Base-by-base conservation (phyloP, 1,140 invertebrate species). In the Drosophila tani region DNA sequence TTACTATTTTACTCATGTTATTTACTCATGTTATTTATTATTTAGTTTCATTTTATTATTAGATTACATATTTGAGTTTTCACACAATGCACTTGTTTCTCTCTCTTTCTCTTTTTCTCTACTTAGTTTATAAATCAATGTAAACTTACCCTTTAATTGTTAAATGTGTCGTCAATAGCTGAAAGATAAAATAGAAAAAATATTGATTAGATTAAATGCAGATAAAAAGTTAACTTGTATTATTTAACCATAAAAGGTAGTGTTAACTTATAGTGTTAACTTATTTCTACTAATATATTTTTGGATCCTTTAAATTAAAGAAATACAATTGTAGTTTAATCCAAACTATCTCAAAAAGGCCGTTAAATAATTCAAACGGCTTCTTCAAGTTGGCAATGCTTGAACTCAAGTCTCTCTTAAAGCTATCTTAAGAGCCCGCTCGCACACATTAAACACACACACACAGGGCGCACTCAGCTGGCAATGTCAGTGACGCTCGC, bases 71-170 rank as follows among this genome's bases (percentile, higher is more conserved):
- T n/a, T n/a, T n/a, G n/a, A n/a, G n/a, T n/a, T n/a, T n/a, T n/a
- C n/a, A 21, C 21, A 1, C 4, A 2, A 17, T 46, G 45, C 75
- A 82, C 76, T 87, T 80, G 83, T 83, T 86, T 80, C 75, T 71
- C 56, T 73, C 24, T 57, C 40, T 73, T 35, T 29, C n/a, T 15
- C 1, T 32, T 9, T 12, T 27, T 29, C 53, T 43, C 41, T 47
- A 9, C 17, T 40, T 15, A 15, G 4, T 55, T 15, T 15, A 43
- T 21, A 21, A 47, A 66, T 21, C 0, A 8, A 3, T 8, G 1
- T 24, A 24, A 21, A 69, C 83, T 86, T 77, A 86, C 83, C 71
- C 43, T 29, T 45, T 63, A 50, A 19, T 35, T 27, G 3, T 15
- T 2, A 2, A 64, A 21, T 32, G 4, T 8, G 8, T 5, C 9